Evolutionary conservation across 2,797 vertebrate species (phyloP).

Genomic region (Loris lydekkerianus): DNA sequence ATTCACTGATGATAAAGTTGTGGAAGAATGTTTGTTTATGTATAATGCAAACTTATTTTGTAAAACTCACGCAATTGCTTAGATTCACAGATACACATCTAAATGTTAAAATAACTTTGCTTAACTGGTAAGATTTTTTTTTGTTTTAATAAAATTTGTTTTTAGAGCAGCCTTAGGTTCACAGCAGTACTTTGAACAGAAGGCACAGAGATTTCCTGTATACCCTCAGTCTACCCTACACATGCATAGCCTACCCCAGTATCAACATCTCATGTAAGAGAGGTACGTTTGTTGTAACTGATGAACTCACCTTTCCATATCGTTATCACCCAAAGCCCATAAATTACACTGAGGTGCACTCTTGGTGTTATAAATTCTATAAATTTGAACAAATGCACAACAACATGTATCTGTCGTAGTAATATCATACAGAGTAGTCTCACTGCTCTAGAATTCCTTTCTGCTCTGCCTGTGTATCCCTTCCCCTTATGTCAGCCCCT

Average conservation of each 20-base stretch:
- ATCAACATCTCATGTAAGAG: not conserved
- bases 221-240: not conserved
- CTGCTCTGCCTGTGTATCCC: not conserved
- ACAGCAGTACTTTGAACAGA: not conserved
- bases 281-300: not conserved
- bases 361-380: not conserved
- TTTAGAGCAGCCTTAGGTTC: not conserved
- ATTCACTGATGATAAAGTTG: not conserved
- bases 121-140: not conserved
- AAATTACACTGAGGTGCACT: not conserved
- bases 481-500: not conserved
- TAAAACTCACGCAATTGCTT: not conserved
- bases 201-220: not conserved
- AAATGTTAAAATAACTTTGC: slow-evolving; percentile 6
- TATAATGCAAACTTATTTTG: not conserved
- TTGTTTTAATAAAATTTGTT: not conserved
- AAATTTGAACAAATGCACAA: not conserved
- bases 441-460: not conserved
- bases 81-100: not conserved
- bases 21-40: not conserved
- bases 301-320: no score
- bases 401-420: not conserved
- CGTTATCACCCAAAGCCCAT: not conserved
- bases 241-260: not conserved
- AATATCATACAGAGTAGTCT: not conserved